Evolutionary conservation across 1,140 invertebrate species (phyloP), one percentile per base, ranked within the genome.

Genomic region (Cardiocondyla obscurior): DNA sequence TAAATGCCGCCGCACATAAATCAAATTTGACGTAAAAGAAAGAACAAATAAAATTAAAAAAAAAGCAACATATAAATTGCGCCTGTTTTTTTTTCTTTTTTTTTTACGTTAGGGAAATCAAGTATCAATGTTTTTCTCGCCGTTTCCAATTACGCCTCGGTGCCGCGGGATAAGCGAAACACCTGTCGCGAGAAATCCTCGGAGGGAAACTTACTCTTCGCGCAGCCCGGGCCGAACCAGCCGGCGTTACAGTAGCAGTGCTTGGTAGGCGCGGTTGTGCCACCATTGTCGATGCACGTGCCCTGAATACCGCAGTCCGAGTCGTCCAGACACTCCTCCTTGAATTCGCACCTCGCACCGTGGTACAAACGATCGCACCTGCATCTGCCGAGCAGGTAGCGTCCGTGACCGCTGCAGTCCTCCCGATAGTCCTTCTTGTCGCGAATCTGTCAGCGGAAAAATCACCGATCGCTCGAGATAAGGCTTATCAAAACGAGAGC

Each of bases 181-280:
- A 25, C 16, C 36, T 22, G 25, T 60, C 33, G 60, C 74, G 25
- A 79, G 46, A 42, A 79, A 79, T 79, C 69, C 62, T 28, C 10
- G 33, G 19, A 30, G 64, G 74, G 46, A 77, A 77, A 95, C 96
- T 96, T 91, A 97, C 97, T 95, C 94, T 97, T 97, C 81, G 95
- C 96, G 89, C 97, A 98, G 7, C 96, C 96, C 3, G 96, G 95
- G 7, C 97, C 97, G 90, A 97, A 98, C 96, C 97, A 98, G 16
- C 98, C 98, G 25, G 95, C 94, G 82, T 97, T 96, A 91, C 98
- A 99, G 92, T 97, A 99, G 92, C 98, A 99, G 88, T 97, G 97
- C 85, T 96, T 96, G 33, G 95, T 96, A 0, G 98, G 98, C 28
- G 97, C 95, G 8, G 96, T 96, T 0, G 97, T 98, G 0, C 97